Base-by-base conservation (phyloP, 2,797 vertebrate species). In the Schizopygopsis malacanthus region DNA sequence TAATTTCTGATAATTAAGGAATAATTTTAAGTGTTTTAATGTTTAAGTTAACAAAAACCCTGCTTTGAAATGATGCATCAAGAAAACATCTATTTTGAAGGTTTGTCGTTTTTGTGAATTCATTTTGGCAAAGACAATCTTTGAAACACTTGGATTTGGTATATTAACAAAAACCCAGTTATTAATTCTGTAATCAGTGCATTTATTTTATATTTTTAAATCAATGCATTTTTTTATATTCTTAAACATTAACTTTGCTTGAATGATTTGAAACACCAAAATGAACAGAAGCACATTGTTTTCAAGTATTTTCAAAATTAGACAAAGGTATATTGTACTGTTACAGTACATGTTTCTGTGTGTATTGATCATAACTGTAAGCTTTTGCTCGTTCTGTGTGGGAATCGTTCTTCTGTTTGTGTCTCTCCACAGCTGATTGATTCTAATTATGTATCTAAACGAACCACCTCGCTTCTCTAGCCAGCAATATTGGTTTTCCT, bases 361-460 rank as follows among this genome's bases (percentile, higher is more conserved):
- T 70, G 37, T 22, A 13, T 78, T 39, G 13, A 18, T 22, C 69
- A 5, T 4, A 15, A 45, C 5, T 4, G 11, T 25, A 7, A 25
- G 6, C 16, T 41, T 79, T 33, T 47, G 61, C 61, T 50, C 59
- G 18, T 33, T 80, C 28, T 28, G 78, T 37, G 11, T 47, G 59
- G 6, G 15, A 80, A 28, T 47, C 9, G 18, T 41, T 78, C 28
- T 39, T 22, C 18, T 41, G 75, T 22, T 47, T 47, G n/a, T 25
- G 59, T 80, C 65, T 65, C 80, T 82, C 85, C 88, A 79, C 84
- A 12, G 71, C 89, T 85, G 91, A 91, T 92, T 91, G 0, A 87
- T 87, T 92, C 90, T 90, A 94, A 93, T 94, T 92, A 94, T 92
- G 91, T 90, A 90, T 93, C 90, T 91, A 88, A 93, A 86, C 90